These are phyloP conservation scores for Heterocephalus glaber DNA, from an alignment of 2,113 vertebrate species.

Conservation along the genomic window DNA sequence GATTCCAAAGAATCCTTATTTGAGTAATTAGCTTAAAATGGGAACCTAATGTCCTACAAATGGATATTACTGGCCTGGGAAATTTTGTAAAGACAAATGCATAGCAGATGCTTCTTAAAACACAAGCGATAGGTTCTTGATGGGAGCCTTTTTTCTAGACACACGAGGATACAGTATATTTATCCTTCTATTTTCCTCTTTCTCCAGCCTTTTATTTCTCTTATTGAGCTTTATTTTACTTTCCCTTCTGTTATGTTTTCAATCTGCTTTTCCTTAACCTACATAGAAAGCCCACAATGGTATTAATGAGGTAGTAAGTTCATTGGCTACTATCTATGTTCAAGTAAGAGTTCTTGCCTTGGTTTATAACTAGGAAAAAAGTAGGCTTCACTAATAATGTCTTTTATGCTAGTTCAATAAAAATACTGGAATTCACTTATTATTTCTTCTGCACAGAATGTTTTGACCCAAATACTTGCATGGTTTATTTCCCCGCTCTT, in stretches of 20 bases:
- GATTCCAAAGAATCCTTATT: background rate
- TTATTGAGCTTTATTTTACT: background rate
- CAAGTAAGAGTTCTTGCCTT: background rate
- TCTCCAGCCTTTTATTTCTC: background rate
- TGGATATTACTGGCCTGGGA: background rate
- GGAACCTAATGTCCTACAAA: background rate
- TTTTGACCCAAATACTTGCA: background rate
- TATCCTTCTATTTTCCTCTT: background rate
- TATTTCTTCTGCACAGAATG: background rate
- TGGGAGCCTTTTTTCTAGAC: background rate
- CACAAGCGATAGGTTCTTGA: background rate
- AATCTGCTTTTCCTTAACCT: background rate
- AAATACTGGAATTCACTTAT: background rate
- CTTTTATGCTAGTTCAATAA: background rate
- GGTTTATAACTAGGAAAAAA: background rate
- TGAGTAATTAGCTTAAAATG: background rate
- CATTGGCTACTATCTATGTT: background rate
- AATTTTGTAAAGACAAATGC: conserved; percentile 8
- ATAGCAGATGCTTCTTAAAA: background rate
- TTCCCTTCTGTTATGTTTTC: background rate
- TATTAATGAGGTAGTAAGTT: background rate
- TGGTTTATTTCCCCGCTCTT: background rate
- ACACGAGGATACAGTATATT: background rate
- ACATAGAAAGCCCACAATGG: background rate
- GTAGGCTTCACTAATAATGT: background rate